Percentiles rank a stretch among this genome's conserved stretches.
Evolutionary conservation across 2,888 invertebrate genomes (phyloP).

Genomic region (Drosophila acutilabella): DNA sequence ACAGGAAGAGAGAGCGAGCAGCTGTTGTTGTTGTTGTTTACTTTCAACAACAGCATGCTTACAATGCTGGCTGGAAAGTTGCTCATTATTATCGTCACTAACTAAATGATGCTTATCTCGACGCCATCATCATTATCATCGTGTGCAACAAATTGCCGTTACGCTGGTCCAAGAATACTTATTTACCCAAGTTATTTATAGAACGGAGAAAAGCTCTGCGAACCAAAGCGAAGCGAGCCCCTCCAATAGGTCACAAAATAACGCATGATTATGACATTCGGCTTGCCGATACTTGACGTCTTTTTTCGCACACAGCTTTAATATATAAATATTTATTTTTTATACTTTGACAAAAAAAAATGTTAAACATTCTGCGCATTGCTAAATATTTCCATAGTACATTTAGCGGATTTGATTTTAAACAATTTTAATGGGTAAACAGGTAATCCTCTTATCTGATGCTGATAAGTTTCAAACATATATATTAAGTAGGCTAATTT

Average conservation of each 20-base stretch:
- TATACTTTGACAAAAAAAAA: neutral
- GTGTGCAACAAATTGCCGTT: conserved; percentile 53
- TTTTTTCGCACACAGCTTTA: neutral
- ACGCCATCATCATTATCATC: conserved; percentile 11
- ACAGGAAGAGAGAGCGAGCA: conserved; percentile 11
- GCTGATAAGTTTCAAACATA: no score
- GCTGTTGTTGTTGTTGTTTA: conserved; percentile 62
- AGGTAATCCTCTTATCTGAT: no score
- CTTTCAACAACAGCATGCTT: conserved; percentile 41
- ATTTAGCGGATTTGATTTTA: no score
- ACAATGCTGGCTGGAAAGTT: conserved; percentile 42
- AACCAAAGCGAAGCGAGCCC: conserved; percentile 9
- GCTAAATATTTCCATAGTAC: no score
- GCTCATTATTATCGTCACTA: conserved; percentile 20
- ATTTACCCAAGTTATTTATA: conserved; percentile 35
- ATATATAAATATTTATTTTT: neutral
- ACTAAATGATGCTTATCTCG: conserved; percentile 1
- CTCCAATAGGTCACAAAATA: conserved; percentile 8
- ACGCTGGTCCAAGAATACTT: conserved; percentile 39
- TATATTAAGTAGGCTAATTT: no score
- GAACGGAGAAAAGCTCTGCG: conserved; percentile 1
- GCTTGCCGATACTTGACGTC: neutral
- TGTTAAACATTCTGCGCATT: no score
- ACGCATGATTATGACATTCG: conserved; percentile 10
- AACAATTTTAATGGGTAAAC: no score